These are phyloP conservation scores for Gobio occitaniae DNA, from an alignment of 2,797 vertebrate species.

Conservation along the genomic window DNA sequence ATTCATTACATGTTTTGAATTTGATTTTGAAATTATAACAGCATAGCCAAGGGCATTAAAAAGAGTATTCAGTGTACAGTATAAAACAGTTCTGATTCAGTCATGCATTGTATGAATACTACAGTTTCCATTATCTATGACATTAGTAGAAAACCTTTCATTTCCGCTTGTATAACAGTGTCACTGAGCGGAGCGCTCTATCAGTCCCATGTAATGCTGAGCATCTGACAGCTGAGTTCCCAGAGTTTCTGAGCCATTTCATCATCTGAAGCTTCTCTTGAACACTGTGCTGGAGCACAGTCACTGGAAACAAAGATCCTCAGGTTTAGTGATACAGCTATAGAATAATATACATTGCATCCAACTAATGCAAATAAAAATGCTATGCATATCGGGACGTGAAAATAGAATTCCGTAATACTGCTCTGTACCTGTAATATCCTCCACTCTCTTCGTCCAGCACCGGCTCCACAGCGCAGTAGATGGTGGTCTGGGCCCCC, in stretches of 20 bases:
- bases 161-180: background rate
- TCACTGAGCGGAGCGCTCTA: background rate
- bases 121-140: slow-evolving; percentile 25
- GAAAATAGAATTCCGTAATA: background rate
- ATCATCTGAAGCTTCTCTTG: slow-evolving; percentile 73
- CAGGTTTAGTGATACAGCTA: background rate
- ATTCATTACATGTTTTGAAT: background rate
- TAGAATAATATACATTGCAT: background rate
- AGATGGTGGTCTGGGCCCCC: slow-evolving; percentile 82
- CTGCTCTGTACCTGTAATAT: slow-evolving; percentile 80
- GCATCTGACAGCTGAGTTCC: slow-evolving; percentile 80
- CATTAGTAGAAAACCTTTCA: slow-evolving; percentile 36
- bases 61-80: slow-evolving; percentile 24
- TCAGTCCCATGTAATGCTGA: slow-evolving; percentile 78
- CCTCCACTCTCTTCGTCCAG: slow-evolving; percentile 77
- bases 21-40: slow-evolving; percentile 2
- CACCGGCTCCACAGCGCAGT: slow-evolving; percentile 77
- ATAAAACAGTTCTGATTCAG: slow-evolving; percentile 35
- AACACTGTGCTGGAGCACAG: slow-evolving; percentile 74
- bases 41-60: slow-evolving; percentile 9
- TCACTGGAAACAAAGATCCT: slow-evolving; percentile 67
- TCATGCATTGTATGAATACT: slow-evolving; percentile 14
- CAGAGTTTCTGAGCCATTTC: slow-evolving; percentile 78
- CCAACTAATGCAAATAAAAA: background rate
- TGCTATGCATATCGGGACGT: background rate